phyloP scores from a whole-genome alignment of 2,888 invertebrate species.

The Osmoderma eremita region DNA sequence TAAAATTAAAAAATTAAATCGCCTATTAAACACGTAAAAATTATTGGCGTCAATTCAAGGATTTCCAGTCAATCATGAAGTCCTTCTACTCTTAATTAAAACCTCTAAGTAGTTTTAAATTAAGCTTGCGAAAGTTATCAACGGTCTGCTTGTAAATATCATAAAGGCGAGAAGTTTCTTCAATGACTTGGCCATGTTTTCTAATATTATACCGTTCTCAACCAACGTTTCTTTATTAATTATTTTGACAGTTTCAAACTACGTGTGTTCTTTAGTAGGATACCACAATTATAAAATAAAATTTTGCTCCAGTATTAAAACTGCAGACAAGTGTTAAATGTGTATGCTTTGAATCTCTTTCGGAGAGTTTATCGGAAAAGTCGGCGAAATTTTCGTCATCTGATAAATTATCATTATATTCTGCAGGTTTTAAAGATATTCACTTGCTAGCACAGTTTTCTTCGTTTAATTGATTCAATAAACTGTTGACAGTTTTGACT shows the following conservation, averaged over 20 bases:
- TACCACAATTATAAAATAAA: not conserved
- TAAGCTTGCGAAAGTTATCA: conserved; percentile 1
- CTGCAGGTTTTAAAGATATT: too few species aligned
- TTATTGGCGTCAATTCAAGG: conserved; percentile 28
- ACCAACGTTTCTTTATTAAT: not conserved
- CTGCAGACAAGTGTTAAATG: too few species aligned
- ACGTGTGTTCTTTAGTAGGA: not conserved
- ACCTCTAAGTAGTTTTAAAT: conserved; percentile 16
- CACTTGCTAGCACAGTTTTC: too few species aligned
- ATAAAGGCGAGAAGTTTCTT: too few species aligned
- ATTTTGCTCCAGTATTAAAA: too few species aligned
- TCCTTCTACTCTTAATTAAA: conserved; percentile 6
- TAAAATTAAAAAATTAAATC: conserved; percentile 23
- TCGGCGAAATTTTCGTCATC: too few species aligned
- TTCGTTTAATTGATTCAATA: too few species aligned
- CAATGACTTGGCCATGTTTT: too few species aligned
- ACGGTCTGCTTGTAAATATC: not conserved
- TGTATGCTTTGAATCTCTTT: too few species aligned
- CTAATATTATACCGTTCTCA: not conserved
- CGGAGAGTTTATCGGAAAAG: too few species aligned
- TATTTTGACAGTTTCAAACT: not conserved
- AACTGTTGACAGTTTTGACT: too few species aligned
- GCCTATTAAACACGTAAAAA: conserved; percentile 8
- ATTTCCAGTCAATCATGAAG: conserved; percentile 18
- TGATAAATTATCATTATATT: too few species aligned